phyloP scores from a whole-genome alignment of 1,140 invertebrate species.

The Drosophila watanabei region DNA sequence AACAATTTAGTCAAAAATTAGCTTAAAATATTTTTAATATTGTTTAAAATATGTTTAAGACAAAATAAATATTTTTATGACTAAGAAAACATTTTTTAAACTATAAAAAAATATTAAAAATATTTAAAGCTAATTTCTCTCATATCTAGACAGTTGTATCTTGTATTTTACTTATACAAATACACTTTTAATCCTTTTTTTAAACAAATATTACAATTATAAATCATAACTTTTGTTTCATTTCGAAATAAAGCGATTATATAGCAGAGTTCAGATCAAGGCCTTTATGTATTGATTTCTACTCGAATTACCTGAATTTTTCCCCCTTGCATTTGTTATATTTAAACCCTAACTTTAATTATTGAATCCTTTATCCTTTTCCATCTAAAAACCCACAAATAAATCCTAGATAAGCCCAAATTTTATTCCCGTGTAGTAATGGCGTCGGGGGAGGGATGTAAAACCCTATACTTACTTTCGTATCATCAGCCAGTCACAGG shows the following conservation, averaged over 20 bases:
- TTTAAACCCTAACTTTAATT: not conserved
- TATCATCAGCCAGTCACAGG: constrained; percentile 69
- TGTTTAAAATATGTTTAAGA: too few relatives aligned
- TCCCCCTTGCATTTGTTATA: not conserved
- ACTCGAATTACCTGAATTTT: not conserved
- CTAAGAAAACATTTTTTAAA: too few relatives aligned
- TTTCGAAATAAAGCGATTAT: not conserved
- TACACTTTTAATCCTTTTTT: too few relatives aligned
- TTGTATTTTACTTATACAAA: too few relatives aligned
- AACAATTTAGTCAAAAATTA: too few relatives aligned
- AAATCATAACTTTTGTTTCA: not conserved
- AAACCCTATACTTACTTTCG: constrained; percentile 66
- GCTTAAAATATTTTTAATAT: too few relatives aligned
- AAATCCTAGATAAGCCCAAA: not conserved
- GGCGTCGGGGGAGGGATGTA: constrained; percentile 38
- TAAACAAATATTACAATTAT: not conserved
- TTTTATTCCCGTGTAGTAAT: constrained; percentile 24
- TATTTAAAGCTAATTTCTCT: too few relatives aligned
- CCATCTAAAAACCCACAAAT: not conserved
- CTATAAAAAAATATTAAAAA: too few relatives aligned
- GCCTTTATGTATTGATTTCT: not conserved
- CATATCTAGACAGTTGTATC: too few relatives aligned
- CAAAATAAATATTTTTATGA: too few relatives aligned
- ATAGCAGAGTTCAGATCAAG: not conserved
- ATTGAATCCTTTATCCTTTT: not conserved